Conservation (phyloP, 2,888 invertebrate species). For the Acanthosoma haemorrhoidale region DNA sequence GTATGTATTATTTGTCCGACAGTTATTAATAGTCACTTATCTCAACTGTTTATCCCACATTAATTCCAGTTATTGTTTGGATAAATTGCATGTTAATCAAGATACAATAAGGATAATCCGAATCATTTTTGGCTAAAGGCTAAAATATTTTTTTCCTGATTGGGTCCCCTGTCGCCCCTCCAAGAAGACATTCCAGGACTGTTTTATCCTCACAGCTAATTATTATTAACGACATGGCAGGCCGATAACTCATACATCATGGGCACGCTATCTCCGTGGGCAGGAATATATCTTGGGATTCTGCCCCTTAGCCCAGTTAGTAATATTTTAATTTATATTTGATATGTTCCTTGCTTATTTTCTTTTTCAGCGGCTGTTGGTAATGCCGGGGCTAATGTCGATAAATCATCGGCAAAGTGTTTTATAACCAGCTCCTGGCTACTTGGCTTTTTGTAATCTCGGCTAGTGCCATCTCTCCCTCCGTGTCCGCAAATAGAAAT, state of each 20-base stretch:
- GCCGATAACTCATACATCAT: slow-evolving; percentile 20
- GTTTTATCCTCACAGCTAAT: no score
- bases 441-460: neutral
- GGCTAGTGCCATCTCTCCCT: neutral
- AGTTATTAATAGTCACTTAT: no score
- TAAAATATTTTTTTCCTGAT: no score
- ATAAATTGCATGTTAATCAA: no score
- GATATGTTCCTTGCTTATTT: neutral
- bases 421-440: neutral
- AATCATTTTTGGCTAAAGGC: no score
- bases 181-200: no score
- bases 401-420: slow-evolving; percentile 13
- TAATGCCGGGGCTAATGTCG: neutral
- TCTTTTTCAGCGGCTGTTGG: neutral
- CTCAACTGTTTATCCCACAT: no score
- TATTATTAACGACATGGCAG: no score
- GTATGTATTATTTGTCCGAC: no score
- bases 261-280: neutral
- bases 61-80: no score
- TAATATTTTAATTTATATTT: slow-evolving; percentile 27
- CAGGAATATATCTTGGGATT: slow-evolving; percentile 16
- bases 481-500: neutral
- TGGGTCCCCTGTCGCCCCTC: no score
- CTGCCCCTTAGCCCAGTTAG: neutral
- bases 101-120: no score